Evolutionary conservation across 2,888 invertebrate species (phyloP).

Genomic region (Cynaeus angustus): DNA sequence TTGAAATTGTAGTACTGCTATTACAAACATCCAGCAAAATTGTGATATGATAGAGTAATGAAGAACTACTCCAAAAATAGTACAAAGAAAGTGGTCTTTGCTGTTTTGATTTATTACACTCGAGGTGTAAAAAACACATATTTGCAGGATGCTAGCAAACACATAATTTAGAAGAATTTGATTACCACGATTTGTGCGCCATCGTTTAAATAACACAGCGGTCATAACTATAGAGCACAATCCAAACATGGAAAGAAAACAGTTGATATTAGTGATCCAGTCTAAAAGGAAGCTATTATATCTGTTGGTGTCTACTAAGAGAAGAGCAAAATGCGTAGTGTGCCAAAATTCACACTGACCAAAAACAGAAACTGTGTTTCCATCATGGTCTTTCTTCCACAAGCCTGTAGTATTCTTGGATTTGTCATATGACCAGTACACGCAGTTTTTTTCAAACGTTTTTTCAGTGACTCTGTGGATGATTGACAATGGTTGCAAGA

Average conservation of each 20-base stretch:
- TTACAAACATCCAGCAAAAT: slow-evolving; percentile 84
- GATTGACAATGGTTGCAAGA: slow-evolving; percentile 21
- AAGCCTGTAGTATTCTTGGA: slow-evolving; percentile 56
- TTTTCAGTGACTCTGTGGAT: slow-evolving; percentile 11
- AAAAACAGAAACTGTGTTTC: slow-evolving; percentile 59
- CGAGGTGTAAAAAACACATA: slow-evolving; percentile 66
- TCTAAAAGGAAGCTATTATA: slow-evolving; percentile 63
- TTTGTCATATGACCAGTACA: slow-evolving; percentile 72
- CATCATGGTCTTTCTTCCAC: slow-evolving; percentile 70
- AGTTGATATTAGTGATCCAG: slow-evolving; percentile 74
- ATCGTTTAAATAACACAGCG: slow-evolving; percentile 75
- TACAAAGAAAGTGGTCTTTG: slow-evolving; percentile 72
- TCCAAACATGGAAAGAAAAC: slow-evolving; percentile 73
- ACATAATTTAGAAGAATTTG: slow-evolving; percentile 66
- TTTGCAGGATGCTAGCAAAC: slow-evolving; percentile 63
- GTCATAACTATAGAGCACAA: slow-evolving; percentile 73
- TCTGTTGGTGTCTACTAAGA: slow-evolving; percentile 21
- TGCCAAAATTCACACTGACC: slow-evolving; percentile 75
- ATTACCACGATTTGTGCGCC: slow-evolving; percentile 73
- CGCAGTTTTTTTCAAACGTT: slow-evolving; percentile 64
- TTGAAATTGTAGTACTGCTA: slow-evolving; percentile 80
- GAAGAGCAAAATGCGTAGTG: slow-evolving; percentile 75
- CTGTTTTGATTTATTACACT: slow-evolving; percentile 63
- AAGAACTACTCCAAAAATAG: slow-evolving; percentile 76
- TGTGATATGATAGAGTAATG: slow-evolving; percentile 81